phyloP scores from a whole-genome alignment of 2,797 vertebrate genomes.

The Erpetoichthys calabaricus region DNA sequence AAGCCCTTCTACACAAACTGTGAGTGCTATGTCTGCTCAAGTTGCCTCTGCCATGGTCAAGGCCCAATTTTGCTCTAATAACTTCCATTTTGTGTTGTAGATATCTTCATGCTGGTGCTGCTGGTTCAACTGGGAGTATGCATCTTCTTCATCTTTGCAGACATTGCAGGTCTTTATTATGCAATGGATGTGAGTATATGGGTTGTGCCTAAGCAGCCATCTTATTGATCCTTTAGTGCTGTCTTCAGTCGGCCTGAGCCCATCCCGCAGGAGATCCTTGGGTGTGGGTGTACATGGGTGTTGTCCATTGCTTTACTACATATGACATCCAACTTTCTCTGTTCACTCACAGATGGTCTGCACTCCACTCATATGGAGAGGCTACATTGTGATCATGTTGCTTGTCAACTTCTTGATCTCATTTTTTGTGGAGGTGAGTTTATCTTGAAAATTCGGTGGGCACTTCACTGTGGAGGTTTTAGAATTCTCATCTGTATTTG shows the following conservation, averaged over 20 bases:
- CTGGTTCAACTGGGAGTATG: conserved; percentile 37
- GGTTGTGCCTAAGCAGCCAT: too few species aligned
- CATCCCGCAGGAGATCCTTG: too few species aligned
- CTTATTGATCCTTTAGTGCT: too few species aligned
- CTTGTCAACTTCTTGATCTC: conserved; percentile 37
- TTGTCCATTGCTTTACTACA: too few species aligned
- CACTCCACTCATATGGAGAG: conserved; percentile 39
- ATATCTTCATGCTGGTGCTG: conserved; percentile 43
- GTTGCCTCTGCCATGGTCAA: neutral
- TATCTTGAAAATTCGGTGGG: too few species aligned
- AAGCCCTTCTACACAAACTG: conserved; percentile 51
- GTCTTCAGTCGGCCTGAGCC: too few species aligned
- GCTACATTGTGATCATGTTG: conserved; percentile 43
- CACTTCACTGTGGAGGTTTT: too few species aligned
- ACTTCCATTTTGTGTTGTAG: conserved; percentile 21
- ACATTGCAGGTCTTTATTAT: conserved; percentile 39
- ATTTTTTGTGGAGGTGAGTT: conserved; percentile 42
- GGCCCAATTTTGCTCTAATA: neutral
- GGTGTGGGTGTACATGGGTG: too few species aligned
- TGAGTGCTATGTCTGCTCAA: conserved; percentile 28
- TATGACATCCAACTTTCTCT: neutral
- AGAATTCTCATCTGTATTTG: too few species aligned
- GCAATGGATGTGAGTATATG: conserved; percentile 36
- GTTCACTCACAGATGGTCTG: conserved; percentile 40
- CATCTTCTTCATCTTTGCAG: conserved; percentile 52